phyloP scores from a whole-genome alignment of 2,113 vertebrate species.

The Cynopterus brachyotis region DNA sequence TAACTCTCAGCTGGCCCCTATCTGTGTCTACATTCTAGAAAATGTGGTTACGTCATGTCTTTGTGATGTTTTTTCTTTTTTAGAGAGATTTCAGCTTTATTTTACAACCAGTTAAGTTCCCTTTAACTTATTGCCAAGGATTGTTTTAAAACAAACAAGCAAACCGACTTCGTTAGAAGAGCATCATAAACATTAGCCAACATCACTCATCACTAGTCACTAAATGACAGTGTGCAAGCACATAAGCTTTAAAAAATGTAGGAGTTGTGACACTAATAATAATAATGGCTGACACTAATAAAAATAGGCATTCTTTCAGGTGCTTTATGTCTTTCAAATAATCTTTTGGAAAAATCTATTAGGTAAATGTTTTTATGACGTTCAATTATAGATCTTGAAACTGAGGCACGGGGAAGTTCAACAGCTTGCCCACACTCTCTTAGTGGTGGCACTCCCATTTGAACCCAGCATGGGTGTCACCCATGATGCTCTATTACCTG shows the following conservation, averaged over 20 bases:
- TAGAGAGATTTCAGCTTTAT: neutral
- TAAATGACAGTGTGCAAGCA: neutral
- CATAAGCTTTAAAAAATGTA: neutral
- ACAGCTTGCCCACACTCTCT: neutral
- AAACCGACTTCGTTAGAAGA: neutral
- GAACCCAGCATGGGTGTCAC: neutral
- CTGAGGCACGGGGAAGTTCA: neutral
- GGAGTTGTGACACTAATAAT: neutral
- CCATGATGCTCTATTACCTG: fast-evolving
- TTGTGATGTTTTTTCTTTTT: neutral
- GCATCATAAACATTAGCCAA: neutral
- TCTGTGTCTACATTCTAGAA: neutral
- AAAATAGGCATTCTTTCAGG: neutral
- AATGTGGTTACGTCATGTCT: neutral
- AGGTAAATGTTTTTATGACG: neutral
- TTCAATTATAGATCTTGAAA: neutral
- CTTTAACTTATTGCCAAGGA: neutral
- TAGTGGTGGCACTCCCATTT: neutral
- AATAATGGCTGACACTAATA: neutral
- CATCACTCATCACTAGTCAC: neutral
- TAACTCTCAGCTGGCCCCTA: neutral
- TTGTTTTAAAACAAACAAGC: neutral
- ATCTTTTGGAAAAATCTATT: neutral
- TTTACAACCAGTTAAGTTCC: neutral
- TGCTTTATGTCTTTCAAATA: neutral